These are phyloP conservation scores for Taenioides sp. DNA, from an alignment of 2,797 vertebrate species.

Conservation along the genomic window DNA sequence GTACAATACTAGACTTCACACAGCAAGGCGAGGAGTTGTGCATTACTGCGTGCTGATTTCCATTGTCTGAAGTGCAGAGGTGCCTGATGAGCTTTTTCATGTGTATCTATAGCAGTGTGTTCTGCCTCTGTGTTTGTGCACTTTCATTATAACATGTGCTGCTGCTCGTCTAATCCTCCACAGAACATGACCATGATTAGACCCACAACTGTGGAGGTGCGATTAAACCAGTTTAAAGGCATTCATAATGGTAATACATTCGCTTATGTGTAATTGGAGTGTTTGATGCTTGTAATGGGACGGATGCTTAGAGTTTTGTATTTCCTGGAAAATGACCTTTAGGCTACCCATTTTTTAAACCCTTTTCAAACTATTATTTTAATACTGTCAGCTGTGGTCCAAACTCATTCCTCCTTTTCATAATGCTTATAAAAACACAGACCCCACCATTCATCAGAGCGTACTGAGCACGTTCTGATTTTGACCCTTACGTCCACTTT, in stretches of 20 bases:
- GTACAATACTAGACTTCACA: background rate
- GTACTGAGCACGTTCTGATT: no score
- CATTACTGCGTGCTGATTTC: background rate
- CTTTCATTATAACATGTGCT: background rate
- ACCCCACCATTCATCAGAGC: background rate
- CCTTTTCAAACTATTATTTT: no score
- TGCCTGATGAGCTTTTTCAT: slow-evolving; percentile 8
- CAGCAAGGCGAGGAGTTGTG: background rate
- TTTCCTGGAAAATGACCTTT: background rate
- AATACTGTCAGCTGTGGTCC: background rate
- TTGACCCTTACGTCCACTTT: no score
- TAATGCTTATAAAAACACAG: background rate
- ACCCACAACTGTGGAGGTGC: background rate
- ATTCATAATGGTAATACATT: background rate
- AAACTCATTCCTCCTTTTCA: background rate
- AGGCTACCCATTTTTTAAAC: background rate
- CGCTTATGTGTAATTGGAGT: background rate
- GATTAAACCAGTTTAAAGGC: background rate
- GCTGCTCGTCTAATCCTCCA: background rate
- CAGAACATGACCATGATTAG: slow-evolving; percentile 7
- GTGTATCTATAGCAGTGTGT: slow-evolving; percentile 9
- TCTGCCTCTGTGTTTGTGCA: background rate
- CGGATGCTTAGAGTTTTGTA: background rate
- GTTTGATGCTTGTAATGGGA: slow-evolving; percentile 11
- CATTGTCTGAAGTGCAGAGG: background rate